Base-by-base conservation (phyloP, 2,888 invertebrate species). In the Herminia tarsipennalis region DNA sequence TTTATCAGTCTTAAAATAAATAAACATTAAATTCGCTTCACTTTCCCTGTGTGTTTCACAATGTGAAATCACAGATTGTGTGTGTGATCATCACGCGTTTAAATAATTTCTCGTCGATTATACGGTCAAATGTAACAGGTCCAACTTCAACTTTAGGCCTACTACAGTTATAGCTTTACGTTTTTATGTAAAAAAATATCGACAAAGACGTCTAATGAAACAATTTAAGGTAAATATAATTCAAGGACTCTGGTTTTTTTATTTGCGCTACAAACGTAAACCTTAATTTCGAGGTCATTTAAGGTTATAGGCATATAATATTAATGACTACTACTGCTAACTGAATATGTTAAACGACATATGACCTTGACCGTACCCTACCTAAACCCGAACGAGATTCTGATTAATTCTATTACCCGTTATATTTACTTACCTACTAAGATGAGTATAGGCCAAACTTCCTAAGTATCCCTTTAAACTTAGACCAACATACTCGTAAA, bases 401-500 rank as follows among this genome's bases (percentile, higher is more conserved):
- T 18, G 5, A 18, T 18, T 18, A 4, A 18, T 18, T 4, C 3
- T 3, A 5, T 18, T 24, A 24, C 24, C 9, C 24, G 10, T 10
- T 32, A 12, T 20, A 10, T 32, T 3, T 9, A 12, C 2, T 10
- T n/a, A n/a, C n/a, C n/a, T n/a, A n/a, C n/a, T n/a, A n/a, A 20
- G 32, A 20, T 10, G 20, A 21, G 14, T 34, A 24, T 16, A 25
- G 9, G n/a, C 4, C 12, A 30, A 22, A 10, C 36, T 34, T 30
- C 29, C 24, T 12, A 33, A 40, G 16, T 17, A 20, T 18, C 13
- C 9, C 32, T 46, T 43, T 33, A 43, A 48, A 42, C 30, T 16
- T 9, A 9, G 20, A 41, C 36, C 37, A 36, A 48, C 44, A 44
- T 45, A n/a, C n/a, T n/a, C n/a, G n/a, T n/a, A 48, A 56, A 51